Conservation (phyloP, 2,113 vertebrate genomes). For the Paramisgurnus dabryanus region DNA sequence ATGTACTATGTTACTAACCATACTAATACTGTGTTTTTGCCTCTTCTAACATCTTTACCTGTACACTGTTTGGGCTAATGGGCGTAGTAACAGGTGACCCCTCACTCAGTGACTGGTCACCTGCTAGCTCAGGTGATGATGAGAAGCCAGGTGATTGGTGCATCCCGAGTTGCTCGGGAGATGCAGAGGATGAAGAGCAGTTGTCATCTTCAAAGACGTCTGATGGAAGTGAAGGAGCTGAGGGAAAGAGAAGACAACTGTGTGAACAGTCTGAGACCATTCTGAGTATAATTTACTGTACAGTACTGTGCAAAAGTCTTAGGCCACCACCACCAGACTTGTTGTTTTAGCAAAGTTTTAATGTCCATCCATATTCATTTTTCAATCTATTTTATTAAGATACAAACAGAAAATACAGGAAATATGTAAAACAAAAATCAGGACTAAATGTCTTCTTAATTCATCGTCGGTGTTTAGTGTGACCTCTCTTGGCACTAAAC, state of each 20-base stretch:
- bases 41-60: conserved; percentile 64
- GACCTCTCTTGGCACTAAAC: too few relatives aligned
- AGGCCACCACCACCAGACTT: too few relatives aligned
- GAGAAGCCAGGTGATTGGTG: conserved; percentile 68
- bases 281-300: not conserved
- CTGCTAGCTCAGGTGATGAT: conserved; percentile 65
- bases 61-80: conserved; percentile 64
- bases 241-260: conserved; percentile 1
- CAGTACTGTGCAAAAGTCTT: too few relatives aligned
- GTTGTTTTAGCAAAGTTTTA: too few relatives aligned
- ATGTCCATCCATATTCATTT: too few relatives aligned
- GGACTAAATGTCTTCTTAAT: too few relatives aligned
- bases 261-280: conserved; percentile 2
- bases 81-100: conserved; percentile 64
- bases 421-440: too few relatives aligned
- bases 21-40: not conserved
- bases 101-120: conserved; percentile 73
- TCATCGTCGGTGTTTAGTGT: too few relatives aligned
- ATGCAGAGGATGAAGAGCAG: conserved; percentile 71
- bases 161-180: conserved; percentile 66
- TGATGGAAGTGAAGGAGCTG: conserved; percentile 67
- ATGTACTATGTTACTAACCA: not conserved
- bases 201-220: conserved; percentile 83
- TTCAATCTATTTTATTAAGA: too few relatives aligned
- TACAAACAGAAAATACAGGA: too few relatives aligned